A percentile compares a stretch with the other conserved stretches of the same genome.
Conservation (phyloP, 2,797 vertebrate genomes). For the Pseudochaenichthys georgianus region DNA sequence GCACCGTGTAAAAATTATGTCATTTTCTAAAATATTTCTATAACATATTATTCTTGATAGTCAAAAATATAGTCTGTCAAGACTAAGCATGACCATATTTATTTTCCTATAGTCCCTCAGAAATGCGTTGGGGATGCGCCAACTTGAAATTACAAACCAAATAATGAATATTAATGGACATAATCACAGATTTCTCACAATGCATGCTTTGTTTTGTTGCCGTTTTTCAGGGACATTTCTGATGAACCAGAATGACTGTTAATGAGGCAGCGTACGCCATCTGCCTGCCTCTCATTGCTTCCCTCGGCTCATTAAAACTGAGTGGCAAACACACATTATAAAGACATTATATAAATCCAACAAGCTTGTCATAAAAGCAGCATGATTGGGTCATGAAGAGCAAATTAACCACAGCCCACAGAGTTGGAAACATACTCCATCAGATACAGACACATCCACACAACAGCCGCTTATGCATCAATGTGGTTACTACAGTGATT, state of each 20-base stretch:
- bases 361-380: conserved; percentile 11
- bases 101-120: background rate
- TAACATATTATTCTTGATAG: no score
- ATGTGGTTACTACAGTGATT: background rate
- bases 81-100: background rate
- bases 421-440: background rate
- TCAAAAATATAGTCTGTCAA: background rate
- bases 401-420: background rate
- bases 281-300: conserved; percentile 8
- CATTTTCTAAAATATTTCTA: no score
- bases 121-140: background rate
- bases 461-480: background rate
- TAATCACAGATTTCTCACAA: background rate
- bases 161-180: background rate
- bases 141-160: background rate
- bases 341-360: background rate
- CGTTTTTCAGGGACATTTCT: background rate
- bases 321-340: background rate
- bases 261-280: conserved; percentile 11
- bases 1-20: background rate
- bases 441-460: background rate
- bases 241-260: conserved; percentile 2
- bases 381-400: background rate
- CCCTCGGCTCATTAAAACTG: background rate
- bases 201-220: conserved; percentile 4